Evolutionary conservation across 2,113 vertebrate species (phyloP), one percentile per base, ranked within the genome.

Genomic region (Pangasianodon hypophthalmus): DNA sequence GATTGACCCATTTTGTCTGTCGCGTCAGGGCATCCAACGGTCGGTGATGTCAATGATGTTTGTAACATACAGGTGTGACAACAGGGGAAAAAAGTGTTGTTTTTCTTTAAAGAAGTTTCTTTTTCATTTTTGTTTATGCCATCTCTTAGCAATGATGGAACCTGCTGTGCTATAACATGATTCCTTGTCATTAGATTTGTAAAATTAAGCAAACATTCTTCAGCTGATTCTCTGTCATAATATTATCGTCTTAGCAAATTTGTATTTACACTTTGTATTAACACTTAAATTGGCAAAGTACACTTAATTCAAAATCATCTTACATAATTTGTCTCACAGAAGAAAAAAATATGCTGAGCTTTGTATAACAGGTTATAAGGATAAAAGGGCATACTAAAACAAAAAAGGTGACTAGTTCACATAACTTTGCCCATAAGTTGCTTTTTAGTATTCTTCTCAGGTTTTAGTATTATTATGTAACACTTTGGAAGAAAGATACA

Each of bases 401-500:
- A 6, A 21, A 21, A 14, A 64, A 64, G 5, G n/a, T 2, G 26
- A 52, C 1, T 21, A 52, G 7, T 81, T 81, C 32, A 88, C 44
- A 75, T 24, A 87, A 46, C 29, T 75, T 87, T 80, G 8, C 87
- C 79, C 80, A 88, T 88, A 7, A 88, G 44, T 41, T 88, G 87
- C 13, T 37, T 82, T 88, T 88, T 88, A 18, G 80, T 69, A 69
- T 88, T 88, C 7, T 80, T 87, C 56, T 87, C 73, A 46, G 86
- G 86, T 79, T 87, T 87, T 5, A 87, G 56, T 79, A 87, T 32
- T 29, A 87, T 87, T 14, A 87, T 75, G 29, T 88, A 83, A 56
- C 87, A 88, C 37, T 88, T 88, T 71, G 87, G 87, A 26, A 83
- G 79, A 44, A 88, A 88, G 3, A 95, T 95, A 41, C 94, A 95